phyloP scores from a whole-genome alignment of 2,888 invertebrate species.

The Zhuqinia jingwanae region DNA sequence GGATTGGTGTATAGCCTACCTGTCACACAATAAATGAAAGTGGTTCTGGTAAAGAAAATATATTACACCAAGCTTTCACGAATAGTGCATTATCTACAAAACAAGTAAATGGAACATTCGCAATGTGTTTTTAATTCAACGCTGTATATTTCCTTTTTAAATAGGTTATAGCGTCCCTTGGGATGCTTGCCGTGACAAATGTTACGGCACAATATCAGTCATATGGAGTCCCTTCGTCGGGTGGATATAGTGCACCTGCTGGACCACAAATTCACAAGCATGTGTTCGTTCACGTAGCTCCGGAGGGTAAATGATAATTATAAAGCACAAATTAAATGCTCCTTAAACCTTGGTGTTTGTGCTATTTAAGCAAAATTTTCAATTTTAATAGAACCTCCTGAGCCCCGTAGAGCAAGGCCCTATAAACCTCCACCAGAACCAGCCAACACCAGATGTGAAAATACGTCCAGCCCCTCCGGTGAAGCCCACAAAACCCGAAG shows the following conservation, averaged over 20 bases:
- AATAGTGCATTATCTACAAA: not conserved
- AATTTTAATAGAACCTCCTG: conserved; percentile 59
- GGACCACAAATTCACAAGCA: conserved; percentile 63
- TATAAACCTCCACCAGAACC: conserved; percentile 74
- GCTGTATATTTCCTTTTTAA: not conserved
- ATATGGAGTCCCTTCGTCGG: conserved; percentile 52
- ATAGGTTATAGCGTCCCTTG: conserved; percentile 36
- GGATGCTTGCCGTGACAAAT: conserved; percentile 14
- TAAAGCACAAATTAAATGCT: not conserved
- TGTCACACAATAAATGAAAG: conserved; percentile 49
- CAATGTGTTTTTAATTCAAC: not conserved
- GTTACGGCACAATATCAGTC: conserved; percentile 45
- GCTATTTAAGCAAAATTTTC: no score
- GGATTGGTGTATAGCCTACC: not conserved
- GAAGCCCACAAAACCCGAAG: conserved; percentile 93
- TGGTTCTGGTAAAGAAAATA: conserved; percentile 49
- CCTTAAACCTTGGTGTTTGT: no score
- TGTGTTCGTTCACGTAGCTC: conserved; percentile 69
- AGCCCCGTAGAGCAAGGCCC: conserved; percentile 58
- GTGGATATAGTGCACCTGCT: conserved; percentile 59
- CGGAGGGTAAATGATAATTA: conserved; percentile 42
- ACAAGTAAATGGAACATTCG: not conserved
- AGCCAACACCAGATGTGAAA: conserved; percentile 89
- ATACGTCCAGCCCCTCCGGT: conserved; percentile 90
- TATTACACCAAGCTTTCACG: no score